These are phyloP conservation scores for Prochilodus magdalenae DNA, from an alignment of 2,113 vertebrate genomes.

Conservation along the genomic window DNA sequence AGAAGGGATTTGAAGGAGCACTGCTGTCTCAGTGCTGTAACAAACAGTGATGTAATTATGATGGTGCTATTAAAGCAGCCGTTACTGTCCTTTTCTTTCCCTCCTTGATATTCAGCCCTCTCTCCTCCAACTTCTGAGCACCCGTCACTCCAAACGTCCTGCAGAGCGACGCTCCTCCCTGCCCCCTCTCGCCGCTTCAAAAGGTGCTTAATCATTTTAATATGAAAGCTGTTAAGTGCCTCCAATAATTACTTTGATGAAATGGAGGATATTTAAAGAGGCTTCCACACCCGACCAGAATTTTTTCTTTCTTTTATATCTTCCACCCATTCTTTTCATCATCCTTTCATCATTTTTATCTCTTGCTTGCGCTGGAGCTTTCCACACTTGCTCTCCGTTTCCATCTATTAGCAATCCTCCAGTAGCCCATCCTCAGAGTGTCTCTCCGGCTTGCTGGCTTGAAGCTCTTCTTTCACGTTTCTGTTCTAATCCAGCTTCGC, in stretches of 20 bases:
- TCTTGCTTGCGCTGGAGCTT: conserved; percentile 58
- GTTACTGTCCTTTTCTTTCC: neutral
- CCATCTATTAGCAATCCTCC: conserved; percentile 60
- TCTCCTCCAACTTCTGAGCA: conserved; percentile 60
- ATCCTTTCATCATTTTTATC: conserved; percentile 72
- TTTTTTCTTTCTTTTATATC: conserved; percentile 53
- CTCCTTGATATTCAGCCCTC: conserved; percentile 59
- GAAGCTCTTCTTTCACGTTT: neutral
- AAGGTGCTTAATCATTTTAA: conserved; percentile 79
- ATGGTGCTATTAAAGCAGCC: too few species aligned
- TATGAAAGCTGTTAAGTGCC: conserved; percentile 80
- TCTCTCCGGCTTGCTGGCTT: conserved; percentile 44
- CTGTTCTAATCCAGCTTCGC: conserved; percentile 3
- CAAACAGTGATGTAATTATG: neutral
- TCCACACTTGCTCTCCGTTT: conserved; percentile 61
- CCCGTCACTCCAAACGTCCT: conserved; percentile 67
- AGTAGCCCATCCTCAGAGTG: conserved; percentile 48
- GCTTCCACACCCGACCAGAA: conserved; percentile 56
- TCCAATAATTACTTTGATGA: conserved; percentile 78
- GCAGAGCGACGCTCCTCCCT: conserved; percentile 62
- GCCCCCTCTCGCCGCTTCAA: conserved; percentile 69
- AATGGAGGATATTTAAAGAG: conserved; percentile 73
- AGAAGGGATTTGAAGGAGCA: neutral
- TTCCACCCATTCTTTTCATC: conserved; percentile 74
- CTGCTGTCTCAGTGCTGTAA: neutral